Conservation (phyloP, 2,113 vertebrate species). For the Centropus bengalensis region DNA sequence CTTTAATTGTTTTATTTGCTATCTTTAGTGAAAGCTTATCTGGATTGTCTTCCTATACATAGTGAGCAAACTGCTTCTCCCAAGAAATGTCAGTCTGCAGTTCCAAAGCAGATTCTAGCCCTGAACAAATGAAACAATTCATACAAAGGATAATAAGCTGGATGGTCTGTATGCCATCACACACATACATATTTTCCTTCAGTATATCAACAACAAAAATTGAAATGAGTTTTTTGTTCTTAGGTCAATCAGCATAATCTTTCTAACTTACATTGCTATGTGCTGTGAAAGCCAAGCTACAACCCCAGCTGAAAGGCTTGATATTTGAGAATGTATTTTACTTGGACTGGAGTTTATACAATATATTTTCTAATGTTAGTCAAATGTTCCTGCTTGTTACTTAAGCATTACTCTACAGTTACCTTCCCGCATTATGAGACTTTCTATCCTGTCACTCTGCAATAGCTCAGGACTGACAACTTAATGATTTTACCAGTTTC, state of each 20-base stretch:
- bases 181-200: constrained; percentile 24
- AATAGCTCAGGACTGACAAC: constrained; percentile 82
- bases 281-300: constrained; percentile 31
- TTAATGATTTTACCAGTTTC: constrained; percentile 89
- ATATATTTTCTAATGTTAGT: constrained; percentile 61
- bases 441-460: constrained; percentile 79
- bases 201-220: constrained; percentile 44
- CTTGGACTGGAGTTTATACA: constrained; percentile 60
- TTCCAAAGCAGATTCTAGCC: constrained; percentile 26
- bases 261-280: background rate
- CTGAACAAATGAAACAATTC: constrained; percentile 41
- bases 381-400: constrained; percentile 59
- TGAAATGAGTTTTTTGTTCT: constrained; percentile 46
- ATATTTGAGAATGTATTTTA: constrained; percentile 67
- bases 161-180: constrained; percentile 37
- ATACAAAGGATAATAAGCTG: constrained; percentile 40
- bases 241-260: constrained; percentile 54
- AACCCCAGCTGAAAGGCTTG: constrained; percentile 56
- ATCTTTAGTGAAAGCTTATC: constrained; percentile 47
- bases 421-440: constrained; percentile 66
- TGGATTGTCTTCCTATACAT: constrained; percentile 9
- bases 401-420: constrained; percentile 59
- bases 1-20: constrained; percentile 17
- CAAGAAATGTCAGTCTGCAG: background rate
- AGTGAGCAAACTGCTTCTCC: constrained; percentile 16